phyloP scores from a whole-genome alignment of 2,888 invertebrate genomes.

The Bhutanitis thaidina region DNA sequence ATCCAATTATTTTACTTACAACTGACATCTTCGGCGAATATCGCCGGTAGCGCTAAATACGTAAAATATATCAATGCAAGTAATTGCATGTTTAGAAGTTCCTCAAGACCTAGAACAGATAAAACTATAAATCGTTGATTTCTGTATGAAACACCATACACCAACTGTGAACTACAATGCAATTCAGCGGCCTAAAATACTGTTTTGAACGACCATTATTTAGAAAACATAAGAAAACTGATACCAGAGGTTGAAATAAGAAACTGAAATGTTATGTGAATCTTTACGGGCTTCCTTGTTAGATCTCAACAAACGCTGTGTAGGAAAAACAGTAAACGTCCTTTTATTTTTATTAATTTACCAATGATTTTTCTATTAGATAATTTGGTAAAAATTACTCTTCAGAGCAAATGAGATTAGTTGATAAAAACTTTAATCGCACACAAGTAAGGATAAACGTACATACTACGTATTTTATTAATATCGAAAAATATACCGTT shows the following conservation, averaged over 20 bases:
- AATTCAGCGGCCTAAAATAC: slow-evolving; percentile 49
- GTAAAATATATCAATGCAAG: slow-evolving; percentile 40
- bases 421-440: too few relatives aligned
- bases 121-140: slow-evolving; percentile 11
- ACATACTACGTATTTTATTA: not conserved
- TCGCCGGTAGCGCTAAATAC: slow-evolving; percentile 41
- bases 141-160: slow-evolving; percentile 17
- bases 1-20: slow-evolving; percentile 48
- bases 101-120: slow-evolving; percentile 23
- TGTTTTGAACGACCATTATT: slow-evolving; percentile 46
- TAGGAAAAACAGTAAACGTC: slow-evolving; percentile 3
- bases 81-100: slow-evolving; percentile 44
- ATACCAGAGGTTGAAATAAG: slow-evolving; percentile 38
- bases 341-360: not conserved
- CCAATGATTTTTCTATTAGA: not conserved
- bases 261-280: slow-evolving; percentile 54
- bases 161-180: slow-evolving; percentile 22
- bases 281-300: slow-evolving; percentile 37
- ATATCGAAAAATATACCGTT: not conserved
- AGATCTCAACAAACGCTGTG: slow-evolving; percentile 43
- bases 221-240: slow-evolving; percentile 51
- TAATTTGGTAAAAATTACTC: too few relatives aligned
- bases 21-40: slow-evolving; percentile 62
- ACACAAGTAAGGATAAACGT: not conserved
- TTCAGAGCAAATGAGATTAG: too few relatives aligned